Base-by-base conservation (phyloP, 92 coral and sea anemone genomes). In the Epizoanthus ramosus region DNA sequence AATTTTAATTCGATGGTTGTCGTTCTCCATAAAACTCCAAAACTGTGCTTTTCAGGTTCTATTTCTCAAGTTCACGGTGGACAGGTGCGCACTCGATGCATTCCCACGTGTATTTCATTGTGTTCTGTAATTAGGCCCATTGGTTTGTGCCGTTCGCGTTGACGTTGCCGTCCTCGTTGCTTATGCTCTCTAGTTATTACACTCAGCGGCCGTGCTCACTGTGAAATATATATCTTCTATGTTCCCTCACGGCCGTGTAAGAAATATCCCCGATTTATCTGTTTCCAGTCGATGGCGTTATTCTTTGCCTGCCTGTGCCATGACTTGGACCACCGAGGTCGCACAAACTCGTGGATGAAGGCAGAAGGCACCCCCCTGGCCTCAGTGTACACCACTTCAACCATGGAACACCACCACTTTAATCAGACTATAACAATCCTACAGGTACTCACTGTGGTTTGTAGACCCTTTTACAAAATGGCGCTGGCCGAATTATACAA, bases 301-400 rank as follows among this genome's bases (percentile, higher is more conserved):
- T 96, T 90, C 71, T 94, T 96, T 63, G 95, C 99, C 19, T 96
- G 96, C 45, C 91, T 96, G 17, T 96, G 99, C 80, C 99, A 96
- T 57, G 99, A 96, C 71, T 79, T 96, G 77, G 99, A 96, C 81
- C 99, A 96, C 77, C 92, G 99, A n/a, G 99, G 99, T 18, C 93
- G 99, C 61, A 94, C 99, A 16, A 96, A 96, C 83, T 96, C 99
- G 2, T 96, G 99, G 99, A 96, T 96, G 99, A 96, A 96, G 82
- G 93, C 95, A 21, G 99, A 96, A 81, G 98, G 97, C 17, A 96
- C 99, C 54, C 98, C 99, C 24, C 85, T 96, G 69, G 99, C 99
- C 39, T 89, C 99, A 7, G 99, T 96, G 66, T 96, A 96, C 87
- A 96, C 98, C 25, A 96, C 99, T 2, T 96, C 99, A 3, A 94